Conservation (phyloP, 2,797 vertebrate species). For the Parauchenoglanis ngamensis region DNA sequence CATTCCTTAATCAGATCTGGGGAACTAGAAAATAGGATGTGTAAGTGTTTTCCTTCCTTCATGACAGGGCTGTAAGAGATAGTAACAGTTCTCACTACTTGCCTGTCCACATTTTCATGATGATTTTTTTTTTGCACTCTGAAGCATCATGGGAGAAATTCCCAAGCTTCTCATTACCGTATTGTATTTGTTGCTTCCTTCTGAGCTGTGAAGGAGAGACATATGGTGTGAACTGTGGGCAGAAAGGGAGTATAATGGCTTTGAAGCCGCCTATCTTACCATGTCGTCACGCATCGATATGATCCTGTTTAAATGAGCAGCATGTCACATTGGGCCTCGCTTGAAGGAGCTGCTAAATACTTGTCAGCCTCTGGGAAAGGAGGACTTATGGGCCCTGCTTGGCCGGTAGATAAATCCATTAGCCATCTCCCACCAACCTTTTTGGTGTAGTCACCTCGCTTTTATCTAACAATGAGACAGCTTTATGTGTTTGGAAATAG, state of each 20-base stretch:
- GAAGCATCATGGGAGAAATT: slow-evolving; percentile 39
- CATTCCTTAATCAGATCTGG: slow-evolving; percentile 68
- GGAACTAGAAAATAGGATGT: neutral
- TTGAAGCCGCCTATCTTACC: slow-evolving; percentile 34
- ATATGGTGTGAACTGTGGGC: slow-evolving; percentile 29
- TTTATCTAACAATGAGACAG: slow-evolving; percentile 69
- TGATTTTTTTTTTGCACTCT: neutral
- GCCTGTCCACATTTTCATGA: slow-evolving; percentile 4
- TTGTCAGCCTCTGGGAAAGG: slow-evolving; percentile 62
- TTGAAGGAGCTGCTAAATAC: slow-evolving; percentile 61
- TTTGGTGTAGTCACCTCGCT: slow-evolving; percentile 56
- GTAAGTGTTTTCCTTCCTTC: slow-evolving; percentile 23
- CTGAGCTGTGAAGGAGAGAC: slow-evolving; percentile 33
- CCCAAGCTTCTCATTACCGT: slow-evolving; percentile 31
- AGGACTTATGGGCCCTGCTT: slow-evolving; percentile 58
- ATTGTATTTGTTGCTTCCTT: slow-evolving; percentile 39
- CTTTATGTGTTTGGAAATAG: slow-evolving; percentile 66
- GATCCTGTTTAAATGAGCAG: slow-evolving; percentile 43
- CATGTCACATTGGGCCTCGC: slow-evolving; percentile 14
- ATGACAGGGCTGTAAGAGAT: slow-evolving; percentile 1
- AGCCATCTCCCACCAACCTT: slow-evolving; percentile 60
- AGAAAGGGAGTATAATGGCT: slow-evolving; percentile 36
- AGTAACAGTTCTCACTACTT: neutral
- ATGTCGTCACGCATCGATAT: slow-evolving; percentile 36
- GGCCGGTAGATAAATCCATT: slow-evolving; percentile 66